Percentiles rank a stretch among this genome's conserved stretches.
phyloP scores from a whole-genome alignment of 2,113 vertebrate genomes.

The Menura novaehollandiae region DNA sequence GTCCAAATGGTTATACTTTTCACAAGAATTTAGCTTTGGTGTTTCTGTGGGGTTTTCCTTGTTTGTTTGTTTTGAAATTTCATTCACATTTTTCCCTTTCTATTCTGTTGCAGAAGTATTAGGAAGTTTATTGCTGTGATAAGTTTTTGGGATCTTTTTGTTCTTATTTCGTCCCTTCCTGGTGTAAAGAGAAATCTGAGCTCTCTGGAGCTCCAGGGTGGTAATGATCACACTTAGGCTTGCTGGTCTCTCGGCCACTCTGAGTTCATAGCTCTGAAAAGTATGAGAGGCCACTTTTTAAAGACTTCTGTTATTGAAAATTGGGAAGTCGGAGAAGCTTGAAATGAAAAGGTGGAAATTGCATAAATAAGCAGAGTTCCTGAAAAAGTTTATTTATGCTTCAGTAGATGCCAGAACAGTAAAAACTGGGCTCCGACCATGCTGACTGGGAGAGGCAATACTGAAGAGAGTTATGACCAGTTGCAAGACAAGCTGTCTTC shows the following conservation, averaged over 20 bases:
- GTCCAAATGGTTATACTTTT: neutral
- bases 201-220: accelerated
- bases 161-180: neutral
- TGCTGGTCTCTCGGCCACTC: neutral
- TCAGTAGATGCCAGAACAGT: neutral
- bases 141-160: neutral
- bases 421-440: neutral
- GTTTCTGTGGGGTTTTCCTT: neutral
- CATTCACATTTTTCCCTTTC: neutral
- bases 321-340: neutral
- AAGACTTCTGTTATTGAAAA: neutral
- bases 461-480: neutral
- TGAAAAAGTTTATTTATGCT: neutral
- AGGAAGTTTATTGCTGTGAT: neutral
- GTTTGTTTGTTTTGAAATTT: neutral
- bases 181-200: neutral
- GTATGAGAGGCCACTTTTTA: neutral
- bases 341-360: neutral
- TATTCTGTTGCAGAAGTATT: neutral
- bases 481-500: neutral
- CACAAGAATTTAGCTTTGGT: neutral
- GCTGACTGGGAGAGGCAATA: neutral
- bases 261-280: neutral
- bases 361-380: neutral
- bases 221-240: neutral